These are phyloP conservation scores for Meandrina meandrites DNA, from an alignment of 92 coral and sea anemone species.

Conservation along the genomic window DNA sequence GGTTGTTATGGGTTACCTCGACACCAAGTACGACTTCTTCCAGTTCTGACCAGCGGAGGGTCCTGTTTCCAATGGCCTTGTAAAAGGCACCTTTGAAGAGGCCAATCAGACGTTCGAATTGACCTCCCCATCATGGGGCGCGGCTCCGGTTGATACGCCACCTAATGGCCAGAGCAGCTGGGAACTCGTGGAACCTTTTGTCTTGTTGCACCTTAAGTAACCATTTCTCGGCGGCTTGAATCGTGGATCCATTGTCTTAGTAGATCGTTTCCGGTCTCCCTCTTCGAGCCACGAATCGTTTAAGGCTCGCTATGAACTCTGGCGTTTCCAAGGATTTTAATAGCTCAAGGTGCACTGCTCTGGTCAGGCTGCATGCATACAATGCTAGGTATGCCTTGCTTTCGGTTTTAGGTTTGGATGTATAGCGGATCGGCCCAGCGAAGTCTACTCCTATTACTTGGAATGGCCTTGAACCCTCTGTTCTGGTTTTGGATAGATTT, in stretches of 20 bases:
- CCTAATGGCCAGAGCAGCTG: background rate
- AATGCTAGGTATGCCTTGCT: constrained; percentile 43
- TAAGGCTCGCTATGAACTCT: constrained; percentile 27
- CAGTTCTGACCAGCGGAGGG: background rate
- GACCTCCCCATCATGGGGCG: constrained; percentile 4
- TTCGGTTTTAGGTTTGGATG: constrained; percentile 12
- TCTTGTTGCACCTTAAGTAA: background rate
- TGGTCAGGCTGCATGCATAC: constrained; percentile 47
- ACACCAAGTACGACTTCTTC: background rate
- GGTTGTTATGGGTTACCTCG: constrained; percentile 18
- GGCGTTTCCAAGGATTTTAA: constrained; percentile 17
- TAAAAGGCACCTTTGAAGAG: background rate
- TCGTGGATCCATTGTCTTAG: constrained; percentile 9
- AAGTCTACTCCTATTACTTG: constrained; percentile 57
- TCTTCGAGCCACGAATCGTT: constrained; percentile 27
- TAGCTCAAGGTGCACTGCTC: constrained; percentile 41
- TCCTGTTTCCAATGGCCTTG: constrained; percentile 3
- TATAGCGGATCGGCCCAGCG: constrained; percentile 42
- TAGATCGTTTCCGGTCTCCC: constrained; percentile 17
- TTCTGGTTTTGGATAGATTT: constrained; percentile 45
- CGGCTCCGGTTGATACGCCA: background rate
- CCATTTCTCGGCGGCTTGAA: constrained; percentile 3
- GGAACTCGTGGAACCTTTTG: constrained; percentile 8
- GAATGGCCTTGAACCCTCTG: constrained; percentile 37
- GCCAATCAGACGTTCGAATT: constrained; percentile 12